Base-by-base conservation (phyloP, 2,888 invertebrate species). In the Acronicta alni region DNA sequence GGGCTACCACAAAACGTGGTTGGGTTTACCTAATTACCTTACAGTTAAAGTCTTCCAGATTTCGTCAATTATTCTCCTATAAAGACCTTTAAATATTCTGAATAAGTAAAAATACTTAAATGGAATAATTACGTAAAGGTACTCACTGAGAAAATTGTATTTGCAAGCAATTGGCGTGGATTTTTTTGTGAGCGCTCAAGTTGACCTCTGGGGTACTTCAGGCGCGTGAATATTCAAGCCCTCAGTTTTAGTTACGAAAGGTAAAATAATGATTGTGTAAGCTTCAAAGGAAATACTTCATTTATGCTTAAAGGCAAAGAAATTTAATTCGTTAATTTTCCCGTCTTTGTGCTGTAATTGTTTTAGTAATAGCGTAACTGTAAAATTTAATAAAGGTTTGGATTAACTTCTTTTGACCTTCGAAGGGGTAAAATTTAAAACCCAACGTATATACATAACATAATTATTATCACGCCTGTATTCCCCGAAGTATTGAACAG, bases 81-180 rank as follows among this genome's bases (percentile, higher is more conserved):
- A 26, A 2, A 1, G 9, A 26, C 26, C 10, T 26, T 26, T 10
- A 26, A 26, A 26, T 26, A 26, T 10, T 26, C 26, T 1, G 9
- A 26, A 26, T 26, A 26, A 26, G 26, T 23, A 26, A 26, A 26
- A 26, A 26, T 26, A 26, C 26, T 26, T 26, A 26, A 26, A 5
- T 32, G 32, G 53, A 64, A 49, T 57, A 63, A 63, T 63, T 65
- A 63, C 47, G 59, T 66, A 23, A 14, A 32, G 14, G 32, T 32
- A 47, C 18, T 35, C 26, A 44, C 38, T 41, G 41, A 45, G 49
- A 45, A 57, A 57, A 45, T 66, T 53, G 17, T 58, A 43, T 66
- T 58, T 53, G 26, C 43, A 51, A 65, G 35, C 9, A 47, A 44
- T 20, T 47, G 37, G 37, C 18, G 26, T 26, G 15, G 37, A 37